Evolutionary conservation across 2,888 invertebrate genomes (phyloP).

Genomic region (Encarsia formosa): DNA sequence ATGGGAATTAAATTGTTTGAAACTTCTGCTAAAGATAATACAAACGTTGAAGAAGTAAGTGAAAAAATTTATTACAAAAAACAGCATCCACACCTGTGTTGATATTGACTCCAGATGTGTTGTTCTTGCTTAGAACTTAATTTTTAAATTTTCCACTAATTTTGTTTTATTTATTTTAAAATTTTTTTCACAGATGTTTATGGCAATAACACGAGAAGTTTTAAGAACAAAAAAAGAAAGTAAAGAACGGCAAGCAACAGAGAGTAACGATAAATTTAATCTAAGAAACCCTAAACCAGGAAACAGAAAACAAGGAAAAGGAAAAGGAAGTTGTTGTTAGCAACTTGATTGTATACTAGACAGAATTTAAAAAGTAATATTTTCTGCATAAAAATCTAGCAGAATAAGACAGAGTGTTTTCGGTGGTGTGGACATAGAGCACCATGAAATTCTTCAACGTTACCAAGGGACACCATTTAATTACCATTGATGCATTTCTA

Average conservation of each 20-base stretch:
- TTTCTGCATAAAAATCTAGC: constrained; percentile 35
- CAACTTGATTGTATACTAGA: constrained; percentile 32
- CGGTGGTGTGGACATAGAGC: constrained; percentile 37
- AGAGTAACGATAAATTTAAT: constrained; percentile 66
- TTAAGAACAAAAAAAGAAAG: constrained; percentile 79
- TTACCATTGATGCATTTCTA: constrained; percentile 36
- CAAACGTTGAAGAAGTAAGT: constrained; percentile 97
- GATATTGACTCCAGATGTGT: background rate
- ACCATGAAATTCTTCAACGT: constrained; percentile 34
- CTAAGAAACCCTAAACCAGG: too few species aligned
- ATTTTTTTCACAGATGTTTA: constrained; percentile 62
- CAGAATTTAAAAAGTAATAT: constrained; percentile 31
- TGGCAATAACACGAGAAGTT: constrained; percentile 73
- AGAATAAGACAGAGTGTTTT: constrained; percentile 35
- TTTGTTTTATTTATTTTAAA: background rate
- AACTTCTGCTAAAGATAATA: constrained; percentile 98
- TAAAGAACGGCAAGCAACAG: constrained; percentile 70
- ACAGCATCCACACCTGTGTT: too few species aligned
- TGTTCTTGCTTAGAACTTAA: background rate
- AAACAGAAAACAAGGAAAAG: too few species aligned
- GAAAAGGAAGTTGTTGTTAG: too few species aligned
- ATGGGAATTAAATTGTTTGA: constrained; percentile 97
- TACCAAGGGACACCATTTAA: constrained; percentile 32
- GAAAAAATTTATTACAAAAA: constrained; percentile 30
- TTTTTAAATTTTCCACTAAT: background rate